Base-by-base conservation (phyloP, 2,888 invertebrate genomes). In the Drosophila kambysellisi region DNA sequence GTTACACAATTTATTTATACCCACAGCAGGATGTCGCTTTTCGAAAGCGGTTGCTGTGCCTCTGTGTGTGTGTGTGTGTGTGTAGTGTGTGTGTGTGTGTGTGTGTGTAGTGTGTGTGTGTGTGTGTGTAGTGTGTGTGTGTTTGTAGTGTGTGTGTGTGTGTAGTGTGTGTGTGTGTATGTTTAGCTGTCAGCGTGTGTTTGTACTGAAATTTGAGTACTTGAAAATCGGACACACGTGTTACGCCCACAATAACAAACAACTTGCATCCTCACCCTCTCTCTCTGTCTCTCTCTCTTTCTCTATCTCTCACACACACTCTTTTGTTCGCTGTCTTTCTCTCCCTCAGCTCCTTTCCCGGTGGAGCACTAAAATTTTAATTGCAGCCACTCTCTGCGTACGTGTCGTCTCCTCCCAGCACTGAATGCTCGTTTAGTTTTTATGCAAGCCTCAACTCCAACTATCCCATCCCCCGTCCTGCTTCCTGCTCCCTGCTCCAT, bases 381-480 rank as follows among this genome's bases (percentile, higher is more conserved):
- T 87, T 87, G 90, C 86, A 85, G 88, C 70, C 63, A 86, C 79
- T 84, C 81, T 65, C 70, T 56, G 70, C 64, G 88, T 82, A 89
- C 89, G 85, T 89, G 88, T 70, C 64, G 76, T 62, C 75, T 61
- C 64, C 75, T 61, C 61, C 75, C 74, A 58, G 65, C 56, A 71
- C 71, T 73, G 82, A 70, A 76, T 83, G 82, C 82, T 83, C 88
- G 89, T 84, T 89, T 89, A 76, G 76, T 82, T 89, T 88, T 86
- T 86, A 86, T 88, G 68, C 70, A 59, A 61, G 8, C 11, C 37
- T 15, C 39, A n/a, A 5, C 37, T 39, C 15, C 29, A 29, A 8
- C 52, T 15, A 29, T 33, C 12, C 15, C n/a, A 15, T 20, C n/a
- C 17, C 20, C 37, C 30, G 25, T 20, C 25, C 57, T 33, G 30